Percentiles rank a stretch among this genome's conserved stretches.
phyloP scores from a whole-genome alignment of 1,140 invertebrate genomes.

The Eupeodes corollae region DNA sequence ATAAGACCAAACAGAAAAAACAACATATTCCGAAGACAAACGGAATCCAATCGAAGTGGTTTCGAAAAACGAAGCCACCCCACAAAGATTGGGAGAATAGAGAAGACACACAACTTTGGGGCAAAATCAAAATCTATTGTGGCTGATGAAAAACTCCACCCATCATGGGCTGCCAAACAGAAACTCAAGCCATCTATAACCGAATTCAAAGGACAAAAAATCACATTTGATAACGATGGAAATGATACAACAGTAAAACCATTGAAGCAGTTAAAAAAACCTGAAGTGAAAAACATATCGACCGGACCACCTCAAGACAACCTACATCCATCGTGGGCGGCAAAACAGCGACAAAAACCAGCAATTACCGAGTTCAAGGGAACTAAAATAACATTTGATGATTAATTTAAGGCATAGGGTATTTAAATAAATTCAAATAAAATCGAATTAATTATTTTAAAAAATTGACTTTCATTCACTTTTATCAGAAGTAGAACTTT shows the following conservation, averaged over 20 bases:
- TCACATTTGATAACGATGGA: slow-evolving; percentile 26
- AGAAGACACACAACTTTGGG: background rate
- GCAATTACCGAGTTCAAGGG: slow-evolving; percentile 29
- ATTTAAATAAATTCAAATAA: background rate
- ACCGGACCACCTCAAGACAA: slow-evolving; percentile 24
- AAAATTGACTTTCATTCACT: no score
- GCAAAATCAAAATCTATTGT: background rate
- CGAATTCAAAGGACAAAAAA: slow-evolving; percentile 27
- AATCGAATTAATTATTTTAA: background rate
- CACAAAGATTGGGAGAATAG: background rate
- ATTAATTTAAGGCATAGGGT: slow-evolving; percentile 9
- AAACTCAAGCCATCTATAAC: slow-evolving; percentile 17
- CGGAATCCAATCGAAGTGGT: background rate
- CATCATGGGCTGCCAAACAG: slow-evolving; percentile 47
- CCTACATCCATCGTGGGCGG: slow-evolving; percentile 50
- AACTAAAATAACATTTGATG: slow-evolving; percentile 34
- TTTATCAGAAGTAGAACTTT: no score
- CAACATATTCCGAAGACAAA: background rate
- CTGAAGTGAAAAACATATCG: background rate
- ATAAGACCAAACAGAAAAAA: background rate
- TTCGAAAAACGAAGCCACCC: background rate
- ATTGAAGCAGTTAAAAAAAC: background rate
- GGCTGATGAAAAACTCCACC: slow-evolving; percentile 39
- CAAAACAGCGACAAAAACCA: slow-evolving; percentile 39
- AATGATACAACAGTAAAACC: background rate